phyloP scores from a whole-genome alignment of 2,797 vertebrate genomes.

The Mus minutoides region DNA sequence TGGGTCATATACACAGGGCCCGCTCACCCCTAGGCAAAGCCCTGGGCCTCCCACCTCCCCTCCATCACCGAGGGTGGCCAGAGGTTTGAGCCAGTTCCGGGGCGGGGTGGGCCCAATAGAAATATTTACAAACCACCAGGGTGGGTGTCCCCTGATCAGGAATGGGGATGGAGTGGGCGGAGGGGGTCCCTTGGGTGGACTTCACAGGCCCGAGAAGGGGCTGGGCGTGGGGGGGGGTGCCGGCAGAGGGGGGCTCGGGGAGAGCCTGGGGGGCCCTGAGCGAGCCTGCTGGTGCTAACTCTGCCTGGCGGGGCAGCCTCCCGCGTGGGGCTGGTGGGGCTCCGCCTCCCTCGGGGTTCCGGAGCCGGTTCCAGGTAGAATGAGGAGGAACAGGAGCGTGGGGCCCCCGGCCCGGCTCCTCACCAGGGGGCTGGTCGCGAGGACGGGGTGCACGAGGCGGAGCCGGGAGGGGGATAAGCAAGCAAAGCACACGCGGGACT shows the following conservation, averaged over 20 bases:
- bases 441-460: slow-evolving; percentile 44
- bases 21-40: slow-evolving; percentile 54
- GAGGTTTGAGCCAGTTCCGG: slow-evolving; percentile 71
- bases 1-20: slow-evolving; percentile 69
- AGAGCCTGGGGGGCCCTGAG: slow-evolving; percentile 67
- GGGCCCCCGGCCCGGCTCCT: not conserved
- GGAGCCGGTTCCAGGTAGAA: not conserved
- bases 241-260: slow-evolving; percentile 73
- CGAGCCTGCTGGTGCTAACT: slow-evolving; percentile 80
- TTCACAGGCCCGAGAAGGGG: not conserved
- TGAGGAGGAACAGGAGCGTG: not conserved
- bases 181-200: slow-evolving; percentile 8
- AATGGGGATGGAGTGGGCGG: not conserved
- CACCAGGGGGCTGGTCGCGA: not conserved
- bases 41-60: not conserved
- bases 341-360: not conserved
- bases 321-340: not conserved
- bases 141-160: slow-evolving; percentile 26
- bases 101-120: slow-evolving; percentile 58
- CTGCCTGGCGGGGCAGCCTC: slow-evolving; percentile 59
- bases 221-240: not conserved
- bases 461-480: slow-evolving; percentile 65
- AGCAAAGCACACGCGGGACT: slow-evolving; percentile 76
- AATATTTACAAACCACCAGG: slow-evolving; percentile 77
- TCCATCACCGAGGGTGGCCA: slow-evolving; percentile 38